Evolutionary conservation across 2,113 vertebrate genomes (phyloP).

Genomic region (Ciconia maguari): DNA sequence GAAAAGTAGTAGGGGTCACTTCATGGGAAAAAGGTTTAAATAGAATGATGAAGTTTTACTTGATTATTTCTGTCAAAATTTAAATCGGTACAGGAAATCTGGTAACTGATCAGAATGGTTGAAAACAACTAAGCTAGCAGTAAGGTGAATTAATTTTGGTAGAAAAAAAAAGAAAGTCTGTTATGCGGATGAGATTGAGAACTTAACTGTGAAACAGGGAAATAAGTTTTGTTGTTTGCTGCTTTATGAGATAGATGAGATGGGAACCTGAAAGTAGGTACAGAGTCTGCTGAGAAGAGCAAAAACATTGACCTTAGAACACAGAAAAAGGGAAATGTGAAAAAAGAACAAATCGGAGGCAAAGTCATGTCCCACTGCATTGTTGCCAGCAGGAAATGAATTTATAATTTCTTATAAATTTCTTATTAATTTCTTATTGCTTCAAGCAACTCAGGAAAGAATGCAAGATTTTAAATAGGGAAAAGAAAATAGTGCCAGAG

Average conservation of each 20-base stretch:
- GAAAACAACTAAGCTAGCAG: not conserved
- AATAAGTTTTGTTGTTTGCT: not conserved
- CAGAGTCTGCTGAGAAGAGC: not conserved
- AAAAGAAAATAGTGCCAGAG: not conserved
- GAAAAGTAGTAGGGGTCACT: not conserved
- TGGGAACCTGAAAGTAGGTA: not conserved
- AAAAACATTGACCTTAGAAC: not conserved
- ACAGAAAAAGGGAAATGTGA: not conserved
- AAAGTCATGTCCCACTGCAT: not conserved
- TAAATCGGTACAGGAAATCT: not conserved
- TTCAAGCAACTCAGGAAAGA: not conserved
- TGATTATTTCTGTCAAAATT: not conserved
- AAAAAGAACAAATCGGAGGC: not conserved
- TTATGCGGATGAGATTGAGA: not conserved
- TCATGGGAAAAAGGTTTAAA: not conserved
- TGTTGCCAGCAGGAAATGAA: not conserved
- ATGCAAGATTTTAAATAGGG: not conserved
- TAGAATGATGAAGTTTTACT: not conserved
- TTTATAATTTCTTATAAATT: not conserved
- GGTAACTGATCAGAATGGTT: not conserved
- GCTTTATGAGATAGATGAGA: not conserved
- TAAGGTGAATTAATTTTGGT: not conserved
- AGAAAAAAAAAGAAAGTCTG: not conserved
- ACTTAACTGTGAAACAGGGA: not conserved
- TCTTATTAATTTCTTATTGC: not conserved